phyloP scores from a whole-genome alignment of 2,113 vertebrate genomes.

The Nesoenas mayeri region DNA sequence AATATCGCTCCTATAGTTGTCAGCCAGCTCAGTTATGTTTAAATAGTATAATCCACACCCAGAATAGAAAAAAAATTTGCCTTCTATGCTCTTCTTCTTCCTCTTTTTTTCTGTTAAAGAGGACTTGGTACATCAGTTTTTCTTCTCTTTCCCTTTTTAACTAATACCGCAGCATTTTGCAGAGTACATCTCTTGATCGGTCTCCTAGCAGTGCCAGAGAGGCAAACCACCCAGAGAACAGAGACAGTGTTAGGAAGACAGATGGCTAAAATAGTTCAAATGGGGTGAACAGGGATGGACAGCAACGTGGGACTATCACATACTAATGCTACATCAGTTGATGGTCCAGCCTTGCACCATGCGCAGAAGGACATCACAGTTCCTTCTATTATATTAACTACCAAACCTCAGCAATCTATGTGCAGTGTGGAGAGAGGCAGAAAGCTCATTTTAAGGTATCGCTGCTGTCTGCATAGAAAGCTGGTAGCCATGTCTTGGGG shows the following conservation, averaged over 20 bases:
- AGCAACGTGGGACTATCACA: background rate
- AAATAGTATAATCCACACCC: background rate
- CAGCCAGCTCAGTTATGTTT: background rate
- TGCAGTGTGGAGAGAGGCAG: background rate
- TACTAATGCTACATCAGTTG: background rate
- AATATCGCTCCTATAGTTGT: background rate
- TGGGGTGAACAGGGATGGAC: background rate
- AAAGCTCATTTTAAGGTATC: background rate
- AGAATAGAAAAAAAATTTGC: background rate
- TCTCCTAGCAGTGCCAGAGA: background rate
- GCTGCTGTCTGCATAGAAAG: background rate
- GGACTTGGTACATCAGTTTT: background rate
- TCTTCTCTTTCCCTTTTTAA: background rate
- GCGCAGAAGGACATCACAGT: background rate
- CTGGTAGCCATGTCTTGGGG: rapidly evolving
- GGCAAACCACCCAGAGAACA: background rate
- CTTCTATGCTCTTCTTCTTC: background rate
- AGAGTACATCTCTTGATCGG: background rate
- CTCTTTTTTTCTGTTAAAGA: background rate
- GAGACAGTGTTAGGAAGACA: background rate
- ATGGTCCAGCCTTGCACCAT: background rate
- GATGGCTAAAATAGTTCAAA: background rate
- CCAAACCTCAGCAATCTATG: background rate
- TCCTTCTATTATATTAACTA: background rate
- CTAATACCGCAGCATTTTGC: background rate